These are phyloP conservation scores for Endomychus coccineus DNA, from an alignment of 2,888 invertebrate species.

Conservation along the genomic window DNA sequence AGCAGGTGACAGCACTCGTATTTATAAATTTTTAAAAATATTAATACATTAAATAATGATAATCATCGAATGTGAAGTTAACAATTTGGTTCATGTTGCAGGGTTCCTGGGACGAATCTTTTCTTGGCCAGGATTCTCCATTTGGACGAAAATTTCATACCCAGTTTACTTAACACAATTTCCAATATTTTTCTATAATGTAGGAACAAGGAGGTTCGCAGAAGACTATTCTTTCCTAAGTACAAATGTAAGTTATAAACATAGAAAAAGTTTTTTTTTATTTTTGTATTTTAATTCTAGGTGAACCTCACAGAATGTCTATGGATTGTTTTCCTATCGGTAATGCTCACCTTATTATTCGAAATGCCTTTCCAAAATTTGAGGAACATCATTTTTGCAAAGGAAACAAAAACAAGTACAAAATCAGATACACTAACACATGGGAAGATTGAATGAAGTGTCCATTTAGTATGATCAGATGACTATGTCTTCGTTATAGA, in stretches of 20 bases:
- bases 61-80: no score
- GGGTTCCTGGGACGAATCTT: conserved; percentile 50
- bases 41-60: no score
- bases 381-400: conserved; percentile 44
- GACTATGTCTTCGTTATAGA: no score
- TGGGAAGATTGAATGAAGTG: no score
- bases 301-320: conserved; percentile 54
- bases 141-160: conserved; percentile 63
- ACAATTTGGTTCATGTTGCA: no score
- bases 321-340: conserved; percentile 51
- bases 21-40: no score
- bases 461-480: no score
- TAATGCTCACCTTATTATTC: conserved; percentile 53
- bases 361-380: conserved; percentile 65
- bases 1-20: no score
- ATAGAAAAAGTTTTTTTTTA: no score
- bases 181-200: conserved; percentile 63
- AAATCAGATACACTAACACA: no score
- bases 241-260: conserved; percentile 49
- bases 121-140: conserved; percentile 54
- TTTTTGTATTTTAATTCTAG: conserved; percentile 41
- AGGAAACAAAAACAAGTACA: conserved; percentile 3
- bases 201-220: conserved; percentile 53
- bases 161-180: conserved; percentile 64
- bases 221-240: conserved; percentile 53